These are phyloP conservation scores for Acleris literana DNA, from an alignment of 2,888 invertebrate species.

Conservation along the genomic window DNA sequence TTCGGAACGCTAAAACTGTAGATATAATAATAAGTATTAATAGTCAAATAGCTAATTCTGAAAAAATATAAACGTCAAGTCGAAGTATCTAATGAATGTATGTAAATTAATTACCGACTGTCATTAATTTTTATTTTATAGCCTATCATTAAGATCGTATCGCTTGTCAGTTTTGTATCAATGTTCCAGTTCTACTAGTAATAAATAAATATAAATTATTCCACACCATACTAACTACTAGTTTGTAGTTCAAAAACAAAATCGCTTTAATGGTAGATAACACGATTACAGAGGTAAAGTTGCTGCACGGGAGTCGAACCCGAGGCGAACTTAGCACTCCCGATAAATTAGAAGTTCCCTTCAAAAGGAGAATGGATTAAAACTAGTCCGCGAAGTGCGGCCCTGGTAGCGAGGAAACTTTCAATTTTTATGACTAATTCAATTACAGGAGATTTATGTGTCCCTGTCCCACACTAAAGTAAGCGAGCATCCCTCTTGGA, in stretches of 20 bases:
- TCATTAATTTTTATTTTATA: neutral
- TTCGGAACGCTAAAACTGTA: no score
- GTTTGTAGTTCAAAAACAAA: conserved; percentile 45
- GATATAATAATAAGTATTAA: neutral
- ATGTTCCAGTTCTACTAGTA: no score
- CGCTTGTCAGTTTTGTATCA: no score
- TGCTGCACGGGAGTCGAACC: conserved; percentile 66
- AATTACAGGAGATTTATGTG: conserved; percentile 76
- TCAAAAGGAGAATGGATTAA: conserved; percentile 79
- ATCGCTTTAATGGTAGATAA: conserved; percentile 59
- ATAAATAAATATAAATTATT: no score
- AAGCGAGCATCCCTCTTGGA: conserved; percentile 49
- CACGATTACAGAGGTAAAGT: conserved; percentile 70
- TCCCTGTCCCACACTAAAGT: conserved; percentile 60
- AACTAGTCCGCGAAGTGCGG: conserved; percentile 75
- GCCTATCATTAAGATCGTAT: no score
- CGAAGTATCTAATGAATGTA: no score
- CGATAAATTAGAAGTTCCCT: conserved; percentile 81
- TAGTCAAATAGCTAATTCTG: no score
- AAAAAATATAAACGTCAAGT: no score
- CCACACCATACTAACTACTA: neutral
- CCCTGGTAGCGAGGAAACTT: conserved; percentile 73
- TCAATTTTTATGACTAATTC: conserved; percentile 82
- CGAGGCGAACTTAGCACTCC: conserved; percentile 78
- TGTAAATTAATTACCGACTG: neutral